Conservation (phyloP, 2,888 invertebrate species). For the Globia sparganii region DNA sequence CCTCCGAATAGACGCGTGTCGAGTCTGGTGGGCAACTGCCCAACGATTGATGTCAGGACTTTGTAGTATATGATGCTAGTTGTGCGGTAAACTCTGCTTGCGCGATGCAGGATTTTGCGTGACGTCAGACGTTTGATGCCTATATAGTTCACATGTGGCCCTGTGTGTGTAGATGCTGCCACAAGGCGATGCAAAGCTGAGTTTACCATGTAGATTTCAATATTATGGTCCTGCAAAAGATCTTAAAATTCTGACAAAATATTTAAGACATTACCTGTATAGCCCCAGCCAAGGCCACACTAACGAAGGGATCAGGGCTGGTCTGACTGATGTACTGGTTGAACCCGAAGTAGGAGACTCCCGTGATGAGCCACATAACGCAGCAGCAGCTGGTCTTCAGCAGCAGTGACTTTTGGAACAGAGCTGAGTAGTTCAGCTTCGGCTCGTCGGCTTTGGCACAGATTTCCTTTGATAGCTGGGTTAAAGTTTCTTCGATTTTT, state of each 20-base stretch:
- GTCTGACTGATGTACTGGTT: constrained; percentile 95
- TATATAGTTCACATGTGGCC: not conserved
- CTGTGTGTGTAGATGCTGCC: not conserved
- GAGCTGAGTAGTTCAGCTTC: constrained; percentile 90
- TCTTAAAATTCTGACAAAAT: not conserved
- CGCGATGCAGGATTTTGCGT: not conserved
- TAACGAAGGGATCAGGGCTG: constrained; percentile 94
- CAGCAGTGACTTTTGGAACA: constrained; percentile 92
- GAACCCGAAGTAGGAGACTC: constrained; percentile 95
- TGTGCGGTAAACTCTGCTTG: not conserved
- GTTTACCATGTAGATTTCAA: not conserved
- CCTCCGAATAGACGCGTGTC: not conserved
- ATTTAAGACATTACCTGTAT: constrained; percentile 77
- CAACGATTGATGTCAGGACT: too few species aligned
- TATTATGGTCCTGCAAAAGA: not conserved
- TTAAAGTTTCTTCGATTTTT: constrained; percentile 85
- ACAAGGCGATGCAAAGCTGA: not conserved
- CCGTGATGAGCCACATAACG: constrained; percentile 95
- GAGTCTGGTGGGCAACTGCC: not conserved
- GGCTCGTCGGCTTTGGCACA: constrained; percentile 69
- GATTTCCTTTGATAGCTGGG: constrained; percentile 77
- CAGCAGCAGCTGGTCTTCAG: constrained; percentile 92
- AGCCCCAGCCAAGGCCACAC: constrained; percentile 92
- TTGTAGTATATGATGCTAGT: too few species aligned
- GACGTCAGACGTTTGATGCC: not conserved